phyloP scores from a whole-genome alignment of 2,888 invertebrate species.

The Automeris io region DNA sequence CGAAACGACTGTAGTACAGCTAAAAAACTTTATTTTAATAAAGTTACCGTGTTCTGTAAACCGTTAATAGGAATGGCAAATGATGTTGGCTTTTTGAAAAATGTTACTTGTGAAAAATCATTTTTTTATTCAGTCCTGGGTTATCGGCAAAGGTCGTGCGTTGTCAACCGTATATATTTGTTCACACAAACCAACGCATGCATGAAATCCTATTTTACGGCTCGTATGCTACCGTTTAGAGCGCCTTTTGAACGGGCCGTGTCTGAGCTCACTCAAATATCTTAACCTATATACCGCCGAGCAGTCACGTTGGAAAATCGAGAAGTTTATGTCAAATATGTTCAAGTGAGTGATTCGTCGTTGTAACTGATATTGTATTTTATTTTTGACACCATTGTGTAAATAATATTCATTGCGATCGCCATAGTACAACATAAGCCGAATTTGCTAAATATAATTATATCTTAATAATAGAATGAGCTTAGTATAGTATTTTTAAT shows the following conservation, averaged over 20 bases:
- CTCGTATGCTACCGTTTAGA: conserved; percentile 69
- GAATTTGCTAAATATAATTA: background rate
- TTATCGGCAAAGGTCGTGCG: conserved; percentile 65
- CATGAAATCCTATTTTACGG: conserved; percentile 76
- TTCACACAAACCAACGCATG: conserved; percentile 71
- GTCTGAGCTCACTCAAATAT: conserved; percentile 58
- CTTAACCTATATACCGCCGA: conserved; percentile 45
- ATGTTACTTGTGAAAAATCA: conserved; percentile 27
- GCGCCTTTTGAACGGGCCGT: conserved; percentile 67
- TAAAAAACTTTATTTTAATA: conserved; percentile 4
- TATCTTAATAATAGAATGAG: background rate
- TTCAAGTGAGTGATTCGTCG: background rate
- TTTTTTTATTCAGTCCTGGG: conserved; percentile 40
- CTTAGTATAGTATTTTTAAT: background rate
- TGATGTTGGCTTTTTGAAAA: conserved; percentile 6
- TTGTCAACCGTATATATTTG: conserved; percentile 72
- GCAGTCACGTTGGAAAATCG: conserved; percentile 33
- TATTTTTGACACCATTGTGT: too few species aligned
- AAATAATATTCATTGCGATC: too few species aligned
- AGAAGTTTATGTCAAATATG: conserved; percentile 18
- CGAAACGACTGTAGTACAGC: background rate
- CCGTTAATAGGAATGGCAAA: conserved; percentile 10
- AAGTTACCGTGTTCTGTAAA: conserved; percentile 5
- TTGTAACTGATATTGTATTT: conserved; percentile 1
- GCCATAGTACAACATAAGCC: too few species aligned